Base-by-base conservation (phyloP, 2,113 vertebrate genomes). In the Rhinichthys klamathensis region DNA sequence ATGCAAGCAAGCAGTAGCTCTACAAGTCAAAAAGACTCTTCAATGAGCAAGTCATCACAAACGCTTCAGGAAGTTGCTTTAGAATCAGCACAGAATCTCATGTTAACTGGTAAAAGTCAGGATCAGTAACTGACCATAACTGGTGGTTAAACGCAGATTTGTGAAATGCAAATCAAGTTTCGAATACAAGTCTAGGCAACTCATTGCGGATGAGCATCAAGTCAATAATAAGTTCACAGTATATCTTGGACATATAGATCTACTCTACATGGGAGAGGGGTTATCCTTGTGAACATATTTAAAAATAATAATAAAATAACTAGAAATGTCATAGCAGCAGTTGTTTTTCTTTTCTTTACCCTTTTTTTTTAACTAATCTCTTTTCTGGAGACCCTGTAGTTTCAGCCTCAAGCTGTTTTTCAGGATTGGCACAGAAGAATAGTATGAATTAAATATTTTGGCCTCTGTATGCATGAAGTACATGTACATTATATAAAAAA, bases 381-480 rank as follows among this genome's bases (percentile, higher is more conserved):
- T 51, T 73, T 67, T 51, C 11, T 84, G 80, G 23, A 80, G 87
- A 88, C 76, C 74, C 73, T 73, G 74, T 72, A 82, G 54, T 35
- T 61, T 63, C 61, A 72, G 58, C 49, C 60, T 63, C 18, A 61
- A 63, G 51, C 51, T 61, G 74, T 61, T 77, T 27, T 67, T 44
- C 83, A 67, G 84, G 82, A 90, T 94, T 95, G 94, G 94, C 93
- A 95, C 93, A 93, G 90, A 92, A 88, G 87, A 93, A 30, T 67
- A 84, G 83, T 72, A 46, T 63, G 30, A 81, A 88, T 65, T 56
- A 76, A 86, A 91, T 87, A 88, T 88, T 92, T 91, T 92, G 90
- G 91, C 91, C 85, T 90, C 91, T 86, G 88, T 90, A 69, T 69
- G 83, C 90, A 87, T 89, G 84, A 74, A 85, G 89, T 89, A 90